These are phyloP conservation scores for Girardinus metallicus DNA, from an alignment of 2,797 vertebrate species.

Conservation along the genomic window DNA sequence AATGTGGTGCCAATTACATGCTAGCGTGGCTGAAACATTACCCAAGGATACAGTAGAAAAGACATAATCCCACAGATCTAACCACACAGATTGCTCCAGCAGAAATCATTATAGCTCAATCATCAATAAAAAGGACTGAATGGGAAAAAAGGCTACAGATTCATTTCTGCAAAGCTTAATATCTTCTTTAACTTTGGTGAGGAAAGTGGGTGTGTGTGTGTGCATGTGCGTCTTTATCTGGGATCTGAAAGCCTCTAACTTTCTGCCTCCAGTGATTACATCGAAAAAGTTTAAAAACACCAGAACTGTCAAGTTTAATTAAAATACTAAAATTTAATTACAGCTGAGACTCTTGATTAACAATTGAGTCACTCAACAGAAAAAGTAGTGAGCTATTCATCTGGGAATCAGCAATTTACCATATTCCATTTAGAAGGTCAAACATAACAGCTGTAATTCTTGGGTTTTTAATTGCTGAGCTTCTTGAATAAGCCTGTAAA, in stretches of 20 bases:
- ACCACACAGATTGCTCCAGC: slow-evolving; percentile 11
- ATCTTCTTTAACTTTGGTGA: slow-evolving; percentile 22
- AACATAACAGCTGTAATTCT: slow-evolving; percentile 20
- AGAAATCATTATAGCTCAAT: slow-evolving; percentile 13
- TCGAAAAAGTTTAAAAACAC: slow-evolving; percentile 13
- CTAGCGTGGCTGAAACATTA: slow-evolving; percentile 38
- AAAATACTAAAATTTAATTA: slow-evolving; percentile 10
- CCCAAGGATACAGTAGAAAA: background rate
- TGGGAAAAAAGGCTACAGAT: slow-evolving; percentile 18
- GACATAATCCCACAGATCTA: slow-evolving; percentile 4
- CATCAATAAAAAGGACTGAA: slow-evolving; percentile 28
- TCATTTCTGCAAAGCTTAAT: slow-evolving; percentile 17
- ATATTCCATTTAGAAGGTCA: slow-evolving; percentile 19
- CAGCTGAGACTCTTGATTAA: slow-evolving; percentile 16
- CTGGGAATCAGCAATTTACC: slow-evolving; percentile 2
- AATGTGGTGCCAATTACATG: slow-evolving; percentile 44
- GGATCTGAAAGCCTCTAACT: slow-evolving; percentile 8
- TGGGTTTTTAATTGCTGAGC: background rate
- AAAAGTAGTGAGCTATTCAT: slow-evolving; percentile 10
- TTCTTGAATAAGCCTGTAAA: slow-evolving; percentile 8
- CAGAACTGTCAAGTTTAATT: slow-evolving; percentile 12
- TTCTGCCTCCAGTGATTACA: background rate
- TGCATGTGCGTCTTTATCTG: background rate
- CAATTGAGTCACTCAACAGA: slow-evolving; percentile 15
- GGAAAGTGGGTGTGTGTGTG: background rate